Percentiles rank a stretch among this genome's conserved stretches.
Conservation (phyloP, 2,113 vertebrate species). For the Lepus americanus region DNA sequence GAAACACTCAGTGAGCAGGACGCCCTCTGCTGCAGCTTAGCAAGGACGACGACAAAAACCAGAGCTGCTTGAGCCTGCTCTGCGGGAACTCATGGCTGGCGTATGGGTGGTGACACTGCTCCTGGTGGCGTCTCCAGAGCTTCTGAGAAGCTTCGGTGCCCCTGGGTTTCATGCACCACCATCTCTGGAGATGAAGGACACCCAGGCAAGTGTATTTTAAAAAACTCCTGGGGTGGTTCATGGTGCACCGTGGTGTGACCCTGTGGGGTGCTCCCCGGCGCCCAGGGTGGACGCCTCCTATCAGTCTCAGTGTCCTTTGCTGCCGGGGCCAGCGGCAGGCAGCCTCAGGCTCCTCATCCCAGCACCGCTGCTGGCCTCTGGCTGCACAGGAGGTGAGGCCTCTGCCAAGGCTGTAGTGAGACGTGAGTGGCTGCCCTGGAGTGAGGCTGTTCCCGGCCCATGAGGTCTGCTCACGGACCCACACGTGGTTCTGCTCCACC, state of each 20-base stretch:
- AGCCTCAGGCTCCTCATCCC: neutral
- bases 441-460: rapidly evolving
- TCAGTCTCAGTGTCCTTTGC: neutral
- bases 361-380: neutral
- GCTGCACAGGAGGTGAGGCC: neutral
- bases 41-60: neutral
- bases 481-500: no score
- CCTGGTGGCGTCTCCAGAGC: no score
- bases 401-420: neutral
- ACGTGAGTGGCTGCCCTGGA: neutral
- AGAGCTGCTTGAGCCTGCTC: neutral
- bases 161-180: neutral
- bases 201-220: neutral
- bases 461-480: neutral
- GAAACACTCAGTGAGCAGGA: rapidly evolving
- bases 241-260: neutral
- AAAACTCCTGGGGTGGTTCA: neutral
- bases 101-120: neutral
- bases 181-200: neutral
- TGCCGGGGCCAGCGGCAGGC: neutral
- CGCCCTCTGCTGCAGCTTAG: neutral
- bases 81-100: neutral
- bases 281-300: neutral
- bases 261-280: neutral
- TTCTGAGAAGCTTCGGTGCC: neutral